Evolutionary conservation across 2,113 vertebrate species (phyloP).

Genomic region (Campylorhamphus procurvoides): DNA sequence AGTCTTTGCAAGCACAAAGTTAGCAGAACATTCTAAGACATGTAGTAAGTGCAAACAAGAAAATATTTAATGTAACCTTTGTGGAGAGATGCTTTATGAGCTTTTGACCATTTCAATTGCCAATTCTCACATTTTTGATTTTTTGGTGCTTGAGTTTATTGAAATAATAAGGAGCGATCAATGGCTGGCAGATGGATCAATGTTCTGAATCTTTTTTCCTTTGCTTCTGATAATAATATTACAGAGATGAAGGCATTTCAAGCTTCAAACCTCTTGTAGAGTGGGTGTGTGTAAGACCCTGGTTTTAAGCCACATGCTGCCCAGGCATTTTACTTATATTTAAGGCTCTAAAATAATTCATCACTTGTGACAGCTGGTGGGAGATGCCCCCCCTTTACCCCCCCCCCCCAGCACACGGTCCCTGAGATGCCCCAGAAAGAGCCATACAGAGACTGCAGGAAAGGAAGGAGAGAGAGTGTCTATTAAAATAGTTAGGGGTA

Average conservation of each 20-base stretch:
- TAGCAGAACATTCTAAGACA: not conserved
- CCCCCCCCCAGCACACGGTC: too few species aligned
- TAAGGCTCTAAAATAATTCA: too few species aligned
- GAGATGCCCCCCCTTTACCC: too few species aligned
- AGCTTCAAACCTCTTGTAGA: not conserved
- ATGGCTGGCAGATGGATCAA: not conserved
- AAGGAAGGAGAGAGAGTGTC: too few species aligned
- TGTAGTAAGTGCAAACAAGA: not conserved
- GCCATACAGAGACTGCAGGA: too few species aligned
- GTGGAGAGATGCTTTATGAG: not conserved
- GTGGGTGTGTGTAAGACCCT: not conserved
- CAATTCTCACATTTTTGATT: not conserved
- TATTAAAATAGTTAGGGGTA: too few species aligned
- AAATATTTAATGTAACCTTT: not conserved
- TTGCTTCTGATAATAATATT: not conserved
- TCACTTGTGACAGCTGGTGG: too few species aligned
- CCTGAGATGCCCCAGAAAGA: too few species aligned
- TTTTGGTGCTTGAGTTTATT: not conserved
- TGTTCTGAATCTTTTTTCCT: not conserved
- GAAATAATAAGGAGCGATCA: not conserved
- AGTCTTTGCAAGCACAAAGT: not conserved
- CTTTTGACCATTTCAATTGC: not conserved
- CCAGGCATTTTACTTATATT: too few species aligned
- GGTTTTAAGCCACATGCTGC: too few species aligned
- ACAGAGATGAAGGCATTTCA: not conserved